phyloP scores from a whole-genome alignment of 2,888 invertebrate species.

The Melieria crassipennis region DNA sequence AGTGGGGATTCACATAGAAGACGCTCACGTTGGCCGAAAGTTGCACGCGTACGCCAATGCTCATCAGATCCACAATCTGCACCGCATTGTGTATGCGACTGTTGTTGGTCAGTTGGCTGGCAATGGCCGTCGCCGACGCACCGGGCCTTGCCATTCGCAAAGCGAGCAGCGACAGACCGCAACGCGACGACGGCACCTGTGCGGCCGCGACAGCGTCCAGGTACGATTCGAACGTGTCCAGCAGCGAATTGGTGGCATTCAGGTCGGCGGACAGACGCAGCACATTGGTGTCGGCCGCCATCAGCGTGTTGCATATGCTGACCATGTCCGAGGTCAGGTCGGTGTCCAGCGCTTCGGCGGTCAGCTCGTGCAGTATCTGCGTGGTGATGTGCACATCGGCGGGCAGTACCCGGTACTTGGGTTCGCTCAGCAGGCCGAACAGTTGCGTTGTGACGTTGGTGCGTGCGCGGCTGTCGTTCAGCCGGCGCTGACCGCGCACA shows the following conservation, averaged over 20 bases:
- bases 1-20: conserved; percentile 58
- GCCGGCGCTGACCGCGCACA: conserved; percentile 9
- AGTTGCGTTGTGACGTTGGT: conserved; percentile 40
- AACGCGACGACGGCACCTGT: conserved; percentile 39
- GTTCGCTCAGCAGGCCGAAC: conserved; percentile 40
- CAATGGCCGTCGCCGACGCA: background rate
- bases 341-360: conserved; percentile 40
- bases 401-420: conserved; percentile 65
- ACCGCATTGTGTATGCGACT: conserved; percentile 27
- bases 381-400: conserved; percentile 70
- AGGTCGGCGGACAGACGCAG: conserved; percentile 63
- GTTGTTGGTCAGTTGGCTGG: background rate
- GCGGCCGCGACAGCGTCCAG: conserved; percentile 64
- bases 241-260: conserved; percentile 73
- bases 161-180: conserved; percentile 32
- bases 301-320: conserved; percentile 67
- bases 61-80: conserved; percentile 33
- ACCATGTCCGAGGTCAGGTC: conserved; percentile 49
- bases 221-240: conserved; percentile 70
- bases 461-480: conserved; percentile 36
- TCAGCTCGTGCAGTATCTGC: conserved; percentile 51
- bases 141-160: conserved; percentile 1
- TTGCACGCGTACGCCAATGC: conserved; percentile 54
- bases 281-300: conserved; percentile 65
- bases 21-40: conserved; percentile 57